Evolutionary conservation across 2,113 vertebrate genomes (phyloP), one percentile per base, ranked within the genome.

Genomic region (Todiramphus chloris): DNA sequence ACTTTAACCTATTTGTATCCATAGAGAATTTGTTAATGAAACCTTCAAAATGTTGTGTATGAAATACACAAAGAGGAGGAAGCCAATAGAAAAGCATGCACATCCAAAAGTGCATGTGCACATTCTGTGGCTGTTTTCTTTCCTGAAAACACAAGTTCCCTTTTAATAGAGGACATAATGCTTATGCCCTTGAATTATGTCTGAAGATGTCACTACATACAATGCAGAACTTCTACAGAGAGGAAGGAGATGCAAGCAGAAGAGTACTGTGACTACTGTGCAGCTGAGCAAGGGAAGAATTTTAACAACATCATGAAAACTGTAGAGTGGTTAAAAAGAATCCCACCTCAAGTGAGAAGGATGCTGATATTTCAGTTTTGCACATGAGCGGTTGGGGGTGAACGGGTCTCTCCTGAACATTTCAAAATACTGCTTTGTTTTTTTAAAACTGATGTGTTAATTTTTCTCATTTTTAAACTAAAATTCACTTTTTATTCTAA

Each of bases 141-240:
- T 83, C 31, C 41, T 3, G 5, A 9, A 70, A 82, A 33, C 4
- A 27, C 1, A 0, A 5, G 1, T 8, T 48, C 11, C 13, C 3
- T 77, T 69, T 82, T 62, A 51, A 89, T 53, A 75, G 16, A 6
- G 24, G 27, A 6, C 16, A 59, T 48, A 37, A 82, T 48, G 41
- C 27, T 75, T 67, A 53, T 28, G 16, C 2, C 10, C 33, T 67
- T 80, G 43, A 87, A 82, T 46, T 55, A 41, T 25, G 33, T 28
- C 35, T 39, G 18, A 60, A 89, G 82, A 73, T 35, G 35, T 56
- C 33, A 51, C 33, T 35, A 16, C 3, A 46, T 50, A 30, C 10
- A 31, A 13, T 21, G 10, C 23, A 79, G 80, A 89, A 70, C 27
- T 74, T 78, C 50, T 46, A 39, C 44, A 68, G 33, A 56, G 39